Percentiles rank a stretch among this genome's conserved stretches.
phyloP scores from a whole-genome alignment of 2,888 invertebrate genomes.

The Troides oblongomaculatus region DNA sequence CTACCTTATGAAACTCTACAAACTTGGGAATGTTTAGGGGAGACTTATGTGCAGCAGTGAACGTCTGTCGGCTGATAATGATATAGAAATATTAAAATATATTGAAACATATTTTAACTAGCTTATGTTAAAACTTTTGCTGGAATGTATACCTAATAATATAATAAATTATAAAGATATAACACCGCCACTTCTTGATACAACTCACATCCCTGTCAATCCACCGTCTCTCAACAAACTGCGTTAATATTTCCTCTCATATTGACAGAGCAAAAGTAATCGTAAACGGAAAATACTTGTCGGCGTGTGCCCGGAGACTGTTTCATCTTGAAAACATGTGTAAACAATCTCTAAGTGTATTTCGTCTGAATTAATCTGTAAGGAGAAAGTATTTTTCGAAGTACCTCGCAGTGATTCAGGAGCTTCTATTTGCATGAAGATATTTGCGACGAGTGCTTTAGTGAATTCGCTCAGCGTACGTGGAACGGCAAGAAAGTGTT shows the following conservation, averaged over 20 bases:
- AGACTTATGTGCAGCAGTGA: too few relatives aligned
- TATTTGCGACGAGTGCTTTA: conserved; percentile 5
- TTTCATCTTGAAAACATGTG: conserved; percentile 39
- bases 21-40: too few relatives aligned
- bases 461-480: not conserved
- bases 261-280: conserved; percentile 33
- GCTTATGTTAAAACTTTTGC: too few relatives aligned
- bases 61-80: too few relatives aligned
- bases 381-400: conserved; percentile 34
- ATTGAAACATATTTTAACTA: too few relatives aligned
- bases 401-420: conserved; percentile 32
- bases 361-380: conserved; percentile 36
- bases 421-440: conserved; percentile 16
- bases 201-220: not conserved
- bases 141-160: too few relatives aligned
- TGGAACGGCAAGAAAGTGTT: too few relatives aligned
- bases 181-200: too few relatives aligned
- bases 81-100: too few relatives aligned
- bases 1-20: too few relatives aligned
- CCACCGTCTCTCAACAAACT: conserved; percentile 15
- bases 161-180: too few relatives aligned
- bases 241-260: conserved; percentile 22
- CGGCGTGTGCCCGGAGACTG: conserved; percentile 33
- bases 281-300: conserved; percentile 35
- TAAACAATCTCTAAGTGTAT: conserved; percentile 37